Percentiles rank a stretch among this genome's conserved stretches.
These are phyloP conservation scores for Lymantria dispar DNA, from an alignment of 2,888 invertebrate species.

Conservation along the genomic window DNA sequence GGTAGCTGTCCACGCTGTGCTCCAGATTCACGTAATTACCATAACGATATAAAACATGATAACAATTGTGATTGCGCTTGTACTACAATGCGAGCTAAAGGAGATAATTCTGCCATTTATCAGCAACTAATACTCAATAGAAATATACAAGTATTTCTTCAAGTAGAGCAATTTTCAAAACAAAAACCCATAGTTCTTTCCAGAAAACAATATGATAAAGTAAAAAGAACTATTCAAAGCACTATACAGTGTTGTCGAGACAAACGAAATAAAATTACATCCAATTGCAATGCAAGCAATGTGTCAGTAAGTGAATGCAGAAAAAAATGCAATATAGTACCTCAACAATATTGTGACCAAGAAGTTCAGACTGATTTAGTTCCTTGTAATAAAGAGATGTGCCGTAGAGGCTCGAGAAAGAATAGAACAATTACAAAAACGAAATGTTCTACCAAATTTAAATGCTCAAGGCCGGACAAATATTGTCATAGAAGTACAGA, in stretches of 20 bases:
- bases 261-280: slow-evolving; percentile 23
- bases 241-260: slow-evolving; percentile 24
- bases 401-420: slow-evolving; percentile 1
- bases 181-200: slow-evolving; percentile 56
- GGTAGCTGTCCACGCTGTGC: not conserved
- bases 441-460: not conserved
- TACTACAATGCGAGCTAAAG: not conserved
- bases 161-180: slow-evolving; percentile 50
- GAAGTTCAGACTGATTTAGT: slow-evolving; percentile 30
- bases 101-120: slow-evolving; percentile 18
- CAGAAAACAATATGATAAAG: slow-evolving; percentile 58
- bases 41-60: not conserved
- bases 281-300: slow-evolving; percentile 27
- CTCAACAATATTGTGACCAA: slow-evolving; percentile 13
- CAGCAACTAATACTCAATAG: slow-evolving; percentile 46
- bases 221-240: slow-evolving; percentile 54
- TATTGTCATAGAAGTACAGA: not conserved
- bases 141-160: slow-evolving; percentile 53
- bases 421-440: not conserved
- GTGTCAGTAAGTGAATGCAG: slow-evolving; percentile 47
- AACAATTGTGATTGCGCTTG: not conserved
- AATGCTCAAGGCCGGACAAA: not conserved
- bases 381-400: not conserved
- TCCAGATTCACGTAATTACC: not conserved
- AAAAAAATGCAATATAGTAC: slow-evolving; percentile 22